phyloP scores from a whole-genome alignment of 2,888 invertebrate genomes.

The Drosophila siamana region DNA sequence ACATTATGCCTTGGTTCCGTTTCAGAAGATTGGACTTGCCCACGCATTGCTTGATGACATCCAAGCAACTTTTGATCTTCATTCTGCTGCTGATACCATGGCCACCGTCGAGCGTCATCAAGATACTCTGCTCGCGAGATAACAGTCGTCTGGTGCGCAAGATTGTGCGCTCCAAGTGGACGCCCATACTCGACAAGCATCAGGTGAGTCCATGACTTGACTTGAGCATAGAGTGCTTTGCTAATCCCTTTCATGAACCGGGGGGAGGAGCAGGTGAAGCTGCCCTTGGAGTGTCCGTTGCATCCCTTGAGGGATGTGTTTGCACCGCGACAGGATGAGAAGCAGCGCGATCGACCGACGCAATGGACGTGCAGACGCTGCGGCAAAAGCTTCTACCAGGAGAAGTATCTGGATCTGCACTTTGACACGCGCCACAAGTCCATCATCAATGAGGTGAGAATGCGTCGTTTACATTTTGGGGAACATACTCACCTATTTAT shows the following conservation, averaged over 20 bases:
- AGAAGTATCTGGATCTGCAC: conserved; percentile 93
- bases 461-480: too few relatives aligned
- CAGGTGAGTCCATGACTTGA: conserved; percentile 85
- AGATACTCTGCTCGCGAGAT: conserved; percentile 94
- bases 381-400: conserved; percentile 96
- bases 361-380: conserved; percentile 97
- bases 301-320: conserved; percentile 95
- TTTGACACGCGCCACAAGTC: conserved; percentile 95
- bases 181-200: conserved; percentile 94
- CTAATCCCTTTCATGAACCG: neutral
- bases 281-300: conserved; percentile 95
- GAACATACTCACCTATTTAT: too few relatives aligned
- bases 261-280: conserved; percentile 87
- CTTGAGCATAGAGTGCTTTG: neutral
- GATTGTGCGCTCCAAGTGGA: conserved; percentile 96
- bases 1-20: conserved; percentile 43
- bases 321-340: conserved; percentile 93
- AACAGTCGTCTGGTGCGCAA: conserved; percentile 94
- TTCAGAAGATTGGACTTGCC: conserved; percentile 90
- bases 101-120: conserved; percentile 94
- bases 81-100: conserved; percentile 92
- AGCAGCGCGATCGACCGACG: conserved; percentile 93
- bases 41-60: conserved; percentile 87
- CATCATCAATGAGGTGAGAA: conserved; percentile 91
- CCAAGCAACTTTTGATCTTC: conserved; percentile 55